Base-by-base conservation (phyloP, 2,888 invertebrate species). In the Neocrepidodera transversa region DNA sequence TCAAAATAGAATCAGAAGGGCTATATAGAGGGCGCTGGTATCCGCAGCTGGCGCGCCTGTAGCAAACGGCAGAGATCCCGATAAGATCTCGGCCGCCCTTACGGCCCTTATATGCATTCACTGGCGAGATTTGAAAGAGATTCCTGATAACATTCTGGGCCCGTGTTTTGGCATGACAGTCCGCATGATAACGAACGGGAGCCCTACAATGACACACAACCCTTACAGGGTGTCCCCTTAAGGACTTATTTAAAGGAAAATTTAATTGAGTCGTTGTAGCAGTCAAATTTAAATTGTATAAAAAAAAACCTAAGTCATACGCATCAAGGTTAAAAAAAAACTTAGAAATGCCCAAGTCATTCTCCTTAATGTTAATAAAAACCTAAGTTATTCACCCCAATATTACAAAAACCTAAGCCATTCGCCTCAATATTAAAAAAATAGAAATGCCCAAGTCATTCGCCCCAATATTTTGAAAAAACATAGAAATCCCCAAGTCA, bases 141-240 rank as follows among this genome's bases (percentile, higher is more conserved):
- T 80, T 76, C 68, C 68, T 73, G 80, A 80, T 80, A 80, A 79
- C 80, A 79, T 80, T 80, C 78, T 79, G 74, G 76, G 78, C 77
- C 78, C 79, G 79, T 79, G 80, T 80, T 80, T 80, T 79, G 79
- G 79, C 79, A 79, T 79, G 79, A 79, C 79, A 79, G 79, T 79
- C 76, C 77, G 77, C 74, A 74, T 76, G 78, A 79, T 79, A 79
- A 79, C 78, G 77, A 76, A 71, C 70, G 72, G 70, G 74, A 75
- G 71, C 75, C n/a, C 74, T 70, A 72, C 70, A 73, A 71, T 71
- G 71, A 70, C 68, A 63, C 60, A 58, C 62, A 58, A 28, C 32
- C 45, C 54, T 20, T 56, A 58, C 58, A 58, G 45, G 45, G 45
- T 28, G 26, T 23, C 48, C 23, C 52, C 38, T 38, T 8, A 28